Conservation (phyloP, 1,140 invertebrate species). For the Polypedilum pembai region DNA sequence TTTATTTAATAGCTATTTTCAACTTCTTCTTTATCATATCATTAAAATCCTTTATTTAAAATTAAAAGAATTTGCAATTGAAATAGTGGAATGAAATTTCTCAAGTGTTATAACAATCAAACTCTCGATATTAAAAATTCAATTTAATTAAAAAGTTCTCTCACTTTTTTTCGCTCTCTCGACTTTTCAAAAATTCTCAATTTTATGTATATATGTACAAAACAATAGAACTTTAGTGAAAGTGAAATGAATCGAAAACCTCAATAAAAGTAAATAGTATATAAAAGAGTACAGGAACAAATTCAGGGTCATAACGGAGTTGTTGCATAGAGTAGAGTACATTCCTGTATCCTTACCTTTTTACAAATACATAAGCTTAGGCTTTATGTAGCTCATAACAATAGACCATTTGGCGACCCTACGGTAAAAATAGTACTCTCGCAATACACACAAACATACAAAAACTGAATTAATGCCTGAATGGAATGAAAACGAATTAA, state of each 20-base stretch:
- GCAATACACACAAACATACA: background rate
- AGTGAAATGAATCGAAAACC: conserved; percentile 26
- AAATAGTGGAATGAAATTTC: no score
- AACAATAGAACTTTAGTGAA: conserved; percentile 10
- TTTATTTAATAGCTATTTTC: no score
- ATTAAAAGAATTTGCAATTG: no score
- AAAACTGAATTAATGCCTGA: conserved; percentile 1
- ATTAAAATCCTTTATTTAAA: no score
- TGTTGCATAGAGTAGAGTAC: background rate
- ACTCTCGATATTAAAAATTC: no score
- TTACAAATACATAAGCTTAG: background rate
- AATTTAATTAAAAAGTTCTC: no score
- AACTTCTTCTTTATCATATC: no score
- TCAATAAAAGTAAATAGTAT: background rate
- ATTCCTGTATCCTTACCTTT: conserved; percentile 8
- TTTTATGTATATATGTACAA: background rate
- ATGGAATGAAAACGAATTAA: conserved; percentile 1
- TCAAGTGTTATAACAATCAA: no score
- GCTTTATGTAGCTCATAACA: background rate
- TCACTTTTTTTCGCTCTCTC: no score
- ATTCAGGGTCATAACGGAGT: background rate
- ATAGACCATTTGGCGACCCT: conserved; percentile 28
- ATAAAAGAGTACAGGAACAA: no score
- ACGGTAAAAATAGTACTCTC: no score
- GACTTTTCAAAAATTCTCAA: no score